Evolutionary conservation across 2,888 invertebrate species (phyloP), one percentile per base, ranked within the genome.

Genomic region (Athetis lepigone): DNA sequence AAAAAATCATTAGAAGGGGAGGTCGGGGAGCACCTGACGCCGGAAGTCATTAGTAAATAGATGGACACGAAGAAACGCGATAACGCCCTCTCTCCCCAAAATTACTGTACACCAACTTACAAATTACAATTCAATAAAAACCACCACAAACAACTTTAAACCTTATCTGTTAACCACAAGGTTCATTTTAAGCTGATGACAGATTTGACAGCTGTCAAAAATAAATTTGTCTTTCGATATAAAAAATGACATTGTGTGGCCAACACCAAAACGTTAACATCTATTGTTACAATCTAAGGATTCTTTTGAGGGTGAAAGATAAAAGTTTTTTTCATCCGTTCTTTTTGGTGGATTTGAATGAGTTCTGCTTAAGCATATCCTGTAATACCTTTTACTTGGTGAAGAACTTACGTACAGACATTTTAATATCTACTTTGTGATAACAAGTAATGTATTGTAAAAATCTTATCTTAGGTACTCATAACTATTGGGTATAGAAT

Each of bases 41-140:
- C 92, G 94, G 94, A 95, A 94, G 93, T 94, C 94, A 95, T 95
- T 95, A 95, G 90, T 93, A 94, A 95, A 95, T 95, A 94, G 93
- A 94, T 92, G 93, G 92, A 90, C 92, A 89, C 88, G 85, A 88
- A 84, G 81, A 82, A 84, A 81, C 81, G 83, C 87, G 94, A 93
- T 93, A 93, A 92, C 91, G 87, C 92, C 92, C 90, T 85, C 88
- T 90, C 92, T 90, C 85, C 90, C 91, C 88, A 75, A 93, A 91
- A 92, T 91, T 90, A 89, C 88, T 85, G 72, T 61, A 69, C 63
- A 84, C 90, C 75, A 84, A 73, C 50, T 66, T 73, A 75, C 5
- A 54, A 56, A 57, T 43, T 64, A 57, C 73, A 68, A 49, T 40
- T 49, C 37, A 23, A 62, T 37, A 60, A 67, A 27, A 46, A n/a